Evolutionary conservation across 1,140 invertebrate genomes (phyloP).

Genomic region (Vanessa atalanta): DNA sequence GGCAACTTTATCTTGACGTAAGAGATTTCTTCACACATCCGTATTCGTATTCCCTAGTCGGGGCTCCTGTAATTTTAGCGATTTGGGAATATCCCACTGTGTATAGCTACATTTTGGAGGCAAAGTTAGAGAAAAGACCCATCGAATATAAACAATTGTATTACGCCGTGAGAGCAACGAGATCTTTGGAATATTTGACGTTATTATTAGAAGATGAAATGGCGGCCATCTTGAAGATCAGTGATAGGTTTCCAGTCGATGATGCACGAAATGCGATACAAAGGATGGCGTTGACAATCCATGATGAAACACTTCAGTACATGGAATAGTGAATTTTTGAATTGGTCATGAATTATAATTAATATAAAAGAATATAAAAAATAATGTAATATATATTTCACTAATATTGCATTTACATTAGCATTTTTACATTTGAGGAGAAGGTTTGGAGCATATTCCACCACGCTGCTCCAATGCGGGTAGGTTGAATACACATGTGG

Average conservation of each 20-base stretch:
- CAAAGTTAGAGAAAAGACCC: conserved; percentile 60
- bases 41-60: conserved; percentile 84
- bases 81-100: conserved; percentile 85
- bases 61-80: conserved; percentile 89
- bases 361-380: too few species aligned
- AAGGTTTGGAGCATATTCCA: too few species aligned
- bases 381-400: too few species aligned
- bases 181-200: conserved; percentile 68
- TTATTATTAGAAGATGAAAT: conserved; percentile 65
- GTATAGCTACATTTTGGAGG: conserved; percentile 78
- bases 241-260: conserved; percentile 59
- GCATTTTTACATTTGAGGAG: too few species aligned
- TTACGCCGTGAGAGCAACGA: conserved; percentile 64
- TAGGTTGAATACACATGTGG: too few species aligned
- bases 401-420: too few species aligned
- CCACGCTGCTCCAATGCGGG: too few species aligned
- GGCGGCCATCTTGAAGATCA: conserved; percentile 54
- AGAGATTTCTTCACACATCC: conserved; percentile 79
- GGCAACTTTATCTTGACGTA: conserved; percentile 84
- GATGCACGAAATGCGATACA: conserved; percentile 65
- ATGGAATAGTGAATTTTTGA: conserved; percentile 41
- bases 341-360: too few species aligned
- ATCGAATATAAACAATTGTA: conserved; percentile 65
- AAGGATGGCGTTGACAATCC: conserved; percentile 69
- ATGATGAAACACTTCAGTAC: conserved; percentile 64